Evolutionary conservation across 2,113 vertebrate species (phyloP).

Genomic region (Otocyon megalotis): DNA sequence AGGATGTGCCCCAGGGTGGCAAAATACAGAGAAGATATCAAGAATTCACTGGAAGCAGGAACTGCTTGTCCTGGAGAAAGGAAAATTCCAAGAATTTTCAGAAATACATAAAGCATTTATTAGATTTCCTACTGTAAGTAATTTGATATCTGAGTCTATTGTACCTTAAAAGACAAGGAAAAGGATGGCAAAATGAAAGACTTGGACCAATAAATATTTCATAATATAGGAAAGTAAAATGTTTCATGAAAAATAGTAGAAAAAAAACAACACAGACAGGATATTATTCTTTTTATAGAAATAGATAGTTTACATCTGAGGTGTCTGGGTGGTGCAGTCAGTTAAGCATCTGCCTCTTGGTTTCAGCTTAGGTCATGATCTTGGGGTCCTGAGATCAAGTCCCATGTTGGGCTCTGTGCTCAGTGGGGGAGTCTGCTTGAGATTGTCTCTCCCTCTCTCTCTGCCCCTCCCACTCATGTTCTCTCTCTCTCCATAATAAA

Average conservation of each 20-base stretch:
- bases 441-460: background rate
- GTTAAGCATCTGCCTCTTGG: background rate
- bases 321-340: background rate
- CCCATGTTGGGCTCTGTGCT: background rate
- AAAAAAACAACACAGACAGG: background rate
- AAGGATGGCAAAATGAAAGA: background rate
- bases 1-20: background rate
- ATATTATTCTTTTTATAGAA: background rate
- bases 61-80: background rate
- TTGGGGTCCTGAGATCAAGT: background rate
- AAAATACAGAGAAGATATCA: background rate
- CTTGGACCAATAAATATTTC: background rate
- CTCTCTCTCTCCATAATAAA: background rate
- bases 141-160: conserved; percentile 20
- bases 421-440: background rate
- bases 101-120: background rate
- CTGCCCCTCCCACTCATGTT: background rate
- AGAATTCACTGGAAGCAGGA: background rate
- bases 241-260: background rate
- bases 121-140: background rate
- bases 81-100: background rate
- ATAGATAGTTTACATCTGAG: background rate
- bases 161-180: conserved; percentile 3
- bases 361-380: background rate
- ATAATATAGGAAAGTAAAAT: background rate